Base-by-base conservation (phyloP, 2,888 invertebrate species). In the Agrotis exclamationis region DNA sequence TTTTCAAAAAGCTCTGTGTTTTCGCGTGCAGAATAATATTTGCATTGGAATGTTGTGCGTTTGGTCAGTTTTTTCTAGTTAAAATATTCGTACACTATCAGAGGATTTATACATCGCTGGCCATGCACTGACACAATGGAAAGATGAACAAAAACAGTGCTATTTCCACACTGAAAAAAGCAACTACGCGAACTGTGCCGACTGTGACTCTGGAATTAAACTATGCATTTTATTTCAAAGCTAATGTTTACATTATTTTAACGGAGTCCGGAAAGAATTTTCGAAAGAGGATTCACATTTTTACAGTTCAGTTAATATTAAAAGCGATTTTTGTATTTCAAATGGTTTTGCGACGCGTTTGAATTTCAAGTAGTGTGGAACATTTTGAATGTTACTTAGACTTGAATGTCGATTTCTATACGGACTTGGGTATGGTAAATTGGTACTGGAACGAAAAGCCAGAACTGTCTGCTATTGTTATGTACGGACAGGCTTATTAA, bases 61-160 rank as follows among this genome's bases (percentile, higher is more conserved):
- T 80, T 80, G 86, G 86, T 85, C 86, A 86, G 84, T 88, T 88
- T 88, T 86, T 89, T 89, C 91, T 92, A 91, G 86, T 93, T 89
- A 90, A 94, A 92, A 92, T 91, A 93, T 93, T 92, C 90, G 89
- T 80, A 80, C 89, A 87, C 88, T 93, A 94, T 95, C 94, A 89
- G 92, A 90, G 95, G 94, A 95, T 93, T 93, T 89, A 93, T 92
- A 94, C 95, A 92, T 92, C 90, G 91, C 90, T 93, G 94, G 86
- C 85, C 88, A 87, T 88, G 91, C 91, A 86, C 90, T 87, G 88
- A 87, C 90, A 93, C 93, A 94, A 92, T 94, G 92, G 92, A 89
- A 87, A 92, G 91, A 94, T 92, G 93, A 93, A 94, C 89, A 94
- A 93, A 94, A 93, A 92, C 91, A 91, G 85, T 86, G 89, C 88